Conservation (phyloP, 2,888 invertebrate species). For the Exephanes ischioxanthus region DNA sequence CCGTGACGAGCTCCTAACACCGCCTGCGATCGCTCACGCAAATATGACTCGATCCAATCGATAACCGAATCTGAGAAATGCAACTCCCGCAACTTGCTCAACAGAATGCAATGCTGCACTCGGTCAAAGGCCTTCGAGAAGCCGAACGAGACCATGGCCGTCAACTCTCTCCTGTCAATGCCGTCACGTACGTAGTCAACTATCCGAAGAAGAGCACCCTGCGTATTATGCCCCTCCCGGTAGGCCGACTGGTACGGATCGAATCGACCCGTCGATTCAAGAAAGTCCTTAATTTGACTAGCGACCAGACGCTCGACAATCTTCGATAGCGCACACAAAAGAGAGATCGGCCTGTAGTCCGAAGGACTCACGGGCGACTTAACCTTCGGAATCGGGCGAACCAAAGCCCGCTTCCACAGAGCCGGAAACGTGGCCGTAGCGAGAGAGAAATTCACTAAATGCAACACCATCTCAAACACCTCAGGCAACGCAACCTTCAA, state of each 20-base stretch:
- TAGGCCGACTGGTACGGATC: slow-evolving; percentile 21
- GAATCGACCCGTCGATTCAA: neutral
- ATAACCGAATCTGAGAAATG: too few relatives aligned
- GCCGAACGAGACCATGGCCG: slow-evolving; percentile 6
- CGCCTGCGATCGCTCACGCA: neutral
- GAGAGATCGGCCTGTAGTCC: slow-evolving; percentile 14
- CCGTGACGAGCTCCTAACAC: neutral
- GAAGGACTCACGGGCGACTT: neutral
- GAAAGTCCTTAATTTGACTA: neutral
- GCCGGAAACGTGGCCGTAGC: neutral
- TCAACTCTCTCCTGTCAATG: neutral
- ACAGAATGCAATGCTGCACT: too few relatives aligned
- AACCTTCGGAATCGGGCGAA: slow-evolving; percentile 22
- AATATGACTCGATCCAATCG: slow-evolving; percentile 2
- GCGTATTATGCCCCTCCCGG: slow-evolving; percentile 17
- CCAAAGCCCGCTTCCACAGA: slow-evolving; percentile 24
- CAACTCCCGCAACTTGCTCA: too few relatives aligned
- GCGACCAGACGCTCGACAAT: slow-evolving; percentile 11
- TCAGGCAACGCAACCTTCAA: too few relatives aligned
- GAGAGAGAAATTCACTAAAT: neutral
- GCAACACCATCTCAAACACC: too few relatives aligned
- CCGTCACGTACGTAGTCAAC: slow-evolving; percentile 5
- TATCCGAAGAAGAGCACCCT: slow-evolving; percentile 16
- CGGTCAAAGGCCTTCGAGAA: neutral
- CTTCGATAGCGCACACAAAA: slow-evolving; percentile 21